A percentile compares a stretch with the other conserved stretches of the same genome.
Conservation (phyloP, 2,113 vertebrate genomes). For the Bujurquina vittata region DNA sequence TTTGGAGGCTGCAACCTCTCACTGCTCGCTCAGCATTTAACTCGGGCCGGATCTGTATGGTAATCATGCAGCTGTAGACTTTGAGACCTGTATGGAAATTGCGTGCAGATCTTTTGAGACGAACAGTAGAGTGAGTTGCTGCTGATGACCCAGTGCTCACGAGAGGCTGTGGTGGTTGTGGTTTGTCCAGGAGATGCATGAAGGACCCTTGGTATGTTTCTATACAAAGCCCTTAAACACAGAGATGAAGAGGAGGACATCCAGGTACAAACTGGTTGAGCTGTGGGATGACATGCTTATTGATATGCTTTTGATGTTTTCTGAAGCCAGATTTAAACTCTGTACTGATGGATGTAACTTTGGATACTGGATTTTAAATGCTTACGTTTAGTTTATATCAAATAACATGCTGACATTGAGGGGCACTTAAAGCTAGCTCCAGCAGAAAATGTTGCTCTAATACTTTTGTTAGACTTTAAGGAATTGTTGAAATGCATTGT, state of each 20-base stretch:
- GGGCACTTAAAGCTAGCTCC: neutral
- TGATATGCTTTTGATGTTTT: neutral
- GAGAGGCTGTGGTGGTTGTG: conserved; percentile 57
- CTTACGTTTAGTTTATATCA: neutral
- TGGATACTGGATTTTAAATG: neutral
- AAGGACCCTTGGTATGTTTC: conserved; percentile 78
- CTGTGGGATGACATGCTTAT: conserved; percentile 16
- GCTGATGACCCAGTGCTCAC: conserved; percentile 38
- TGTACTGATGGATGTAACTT: neutral
- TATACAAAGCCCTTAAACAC: conserved; percentile 82
- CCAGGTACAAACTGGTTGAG: conserved; percentile 70
- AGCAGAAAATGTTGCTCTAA: neutral
- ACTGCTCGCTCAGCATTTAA: conserved; percentile 75
- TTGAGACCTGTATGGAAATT: conserved; percentile 48
- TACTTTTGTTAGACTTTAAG: conserved; percentile 19
- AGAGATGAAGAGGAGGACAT: conserved; percentile 78
- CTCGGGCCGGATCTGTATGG: conserved; percentile 38
- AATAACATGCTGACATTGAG: neutral
- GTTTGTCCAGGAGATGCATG: conserved; percentile 74
- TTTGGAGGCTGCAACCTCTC: conserved; percentile 47
- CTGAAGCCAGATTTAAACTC: neutral
- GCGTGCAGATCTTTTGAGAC: neutral
- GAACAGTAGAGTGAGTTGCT: conserved; percentile 10
- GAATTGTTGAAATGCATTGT: conserved; percentile 37
- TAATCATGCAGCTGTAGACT: conserved; percentile 54